Conservation (phyloP, 23 tunicate genomes). For the Oikopleura dioica region DNA sequence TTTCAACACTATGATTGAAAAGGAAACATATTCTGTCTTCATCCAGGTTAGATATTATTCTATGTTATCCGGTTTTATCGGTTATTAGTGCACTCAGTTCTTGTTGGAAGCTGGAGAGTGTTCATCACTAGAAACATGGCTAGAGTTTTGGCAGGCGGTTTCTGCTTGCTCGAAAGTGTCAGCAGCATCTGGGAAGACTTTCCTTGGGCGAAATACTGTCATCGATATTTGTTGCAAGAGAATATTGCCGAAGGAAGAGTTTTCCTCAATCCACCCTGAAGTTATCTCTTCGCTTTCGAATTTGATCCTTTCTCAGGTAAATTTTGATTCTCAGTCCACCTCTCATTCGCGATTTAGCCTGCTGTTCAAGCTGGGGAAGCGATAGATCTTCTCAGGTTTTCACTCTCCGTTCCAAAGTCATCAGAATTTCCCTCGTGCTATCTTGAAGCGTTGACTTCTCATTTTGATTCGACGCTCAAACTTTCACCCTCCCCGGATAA, state of each 20-base stretch:
- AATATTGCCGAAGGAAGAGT: background rate
- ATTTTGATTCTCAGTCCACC: background rate
- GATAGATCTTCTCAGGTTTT: background rate
- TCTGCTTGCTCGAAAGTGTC: background rate
- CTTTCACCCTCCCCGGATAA: background rate
- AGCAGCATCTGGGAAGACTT: background rate
- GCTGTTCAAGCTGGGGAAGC: background rate
- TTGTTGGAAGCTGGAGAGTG: background rate
- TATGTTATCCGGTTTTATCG: too few species aligned
- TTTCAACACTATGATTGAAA: slow-evolving; percentile 9
- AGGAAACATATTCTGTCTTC: background rate
- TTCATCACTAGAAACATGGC: background rate
- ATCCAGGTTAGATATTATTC: too few species aligned
- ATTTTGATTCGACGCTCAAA: background rate
- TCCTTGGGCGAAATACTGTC: background rate
- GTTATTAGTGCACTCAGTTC: background rate
- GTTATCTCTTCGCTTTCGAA: background rate
- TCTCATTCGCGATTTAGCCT: slow-evolving; percentile 7
- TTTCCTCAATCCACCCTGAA: background rate
- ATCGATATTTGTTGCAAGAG: background rate
- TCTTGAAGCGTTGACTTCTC: background rate
- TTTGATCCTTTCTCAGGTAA: background rate
- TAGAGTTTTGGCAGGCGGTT: background rate
- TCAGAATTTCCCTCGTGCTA: background rate
- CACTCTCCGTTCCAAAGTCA: background rate